Evolutionary conservation across 2,113 vertebrate species (phyloP), one percentile per base, ranked within the genome.

Genomic region (Heloderma charlesbogerti): DNA sequence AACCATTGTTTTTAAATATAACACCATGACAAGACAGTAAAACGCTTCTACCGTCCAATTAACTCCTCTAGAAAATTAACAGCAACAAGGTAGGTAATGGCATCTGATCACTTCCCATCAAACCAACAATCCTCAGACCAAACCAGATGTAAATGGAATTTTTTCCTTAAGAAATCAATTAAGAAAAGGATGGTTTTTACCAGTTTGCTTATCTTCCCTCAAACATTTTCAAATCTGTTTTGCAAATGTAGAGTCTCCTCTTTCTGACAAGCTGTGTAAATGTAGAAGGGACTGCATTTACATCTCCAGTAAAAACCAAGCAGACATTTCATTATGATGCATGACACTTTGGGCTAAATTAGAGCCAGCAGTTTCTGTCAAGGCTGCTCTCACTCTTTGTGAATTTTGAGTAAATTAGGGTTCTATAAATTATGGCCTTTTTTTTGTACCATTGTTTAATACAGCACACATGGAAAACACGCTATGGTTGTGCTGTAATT

Each of bases 341-440:
- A 94, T 97, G 97, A 98, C 94, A 97, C 98, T 98, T 98, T 97
- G 98, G 97, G 97, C 97, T 98, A 98, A 98, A 98, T 96, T 84
- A 89, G 96, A 98, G 97, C 96, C 97, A 98, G 96, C 92, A 97
- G 96, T 97, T 94, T 96, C 98, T 97, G 96, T 96, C 94, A 87
- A 22, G 94, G 95, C 93, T 96, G 91, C 79, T 88, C 92, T 96
- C 92, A 96, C 93, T 96, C 93, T 97, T 97, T 94, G 63, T 94
- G 95, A 96, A 95, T 96, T 95, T 95, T 94, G 95, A 96, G 93
- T 95, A 96, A 97, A 97, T 96, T 96, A 91, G 92, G 91, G 95
- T 95, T 97, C 95, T 97, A 94, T 98, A 97, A 97, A 97, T 98
- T 97, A 97, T 97, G 96, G 96, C 96, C 95, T 94, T 96, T 96